These are phyloP conservation scores for Melanotaenia pygmaea DNA, from an alignment of 2,797 vertebrate genomes.

Conservation along the genomic window DNA sequence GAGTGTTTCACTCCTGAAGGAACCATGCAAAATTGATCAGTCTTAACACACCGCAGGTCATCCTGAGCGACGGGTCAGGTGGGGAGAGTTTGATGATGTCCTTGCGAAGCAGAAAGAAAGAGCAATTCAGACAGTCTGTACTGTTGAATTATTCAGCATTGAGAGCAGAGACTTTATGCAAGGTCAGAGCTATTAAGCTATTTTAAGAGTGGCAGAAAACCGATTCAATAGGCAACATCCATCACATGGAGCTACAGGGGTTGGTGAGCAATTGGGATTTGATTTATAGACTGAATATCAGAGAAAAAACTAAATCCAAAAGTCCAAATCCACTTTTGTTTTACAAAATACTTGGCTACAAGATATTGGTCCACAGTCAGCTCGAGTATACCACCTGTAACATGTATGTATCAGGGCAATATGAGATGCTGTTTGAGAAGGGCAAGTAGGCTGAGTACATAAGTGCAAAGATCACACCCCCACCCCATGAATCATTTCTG, in stretches of 20 bases:
- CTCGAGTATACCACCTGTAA: conserved; percentile 46
- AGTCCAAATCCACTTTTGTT: neutral
- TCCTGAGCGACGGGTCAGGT: conserved; percentile 43
- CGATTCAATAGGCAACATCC: conserved; percentile 19
- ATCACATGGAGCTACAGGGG: conserved; percentile 17
- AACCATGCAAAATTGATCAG: conserved; percentile 70
- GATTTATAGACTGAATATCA: conserved; percentile 13
- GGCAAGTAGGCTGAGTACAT: conserved; percentile 4
- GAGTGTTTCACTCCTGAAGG: conserved; percentile 39
- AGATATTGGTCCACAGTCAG: neutral
- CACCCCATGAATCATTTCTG: neutral
- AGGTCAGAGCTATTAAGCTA: conserved; percentile 57
- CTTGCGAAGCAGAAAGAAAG: conserved; percentile 36
- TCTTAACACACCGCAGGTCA: conserved; percentile 38
- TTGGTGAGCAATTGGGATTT: neutral
- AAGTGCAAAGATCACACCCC: neutral
- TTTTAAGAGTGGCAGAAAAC: conserved; percentile 29
- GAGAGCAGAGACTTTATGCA: conserved; percentile 44
- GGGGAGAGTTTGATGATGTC: conserved; percentile 44
- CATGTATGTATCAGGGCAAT: conserved; percentile 46
- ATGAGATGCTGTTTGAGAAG: neutral
- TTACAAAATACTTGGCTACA: neutral
- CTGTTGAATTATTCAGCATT: conserved; percentile 65
- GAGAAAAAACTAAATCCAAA: neutral
- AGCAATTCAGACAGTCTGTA: conserved; percentile 56